Percentiles rank a stretch among this genome's conserved stretches.
phyloP scores from a whole-genome alignment of 2,888 invertebrate genomes.

The Epinotia demarniana region DNA sequence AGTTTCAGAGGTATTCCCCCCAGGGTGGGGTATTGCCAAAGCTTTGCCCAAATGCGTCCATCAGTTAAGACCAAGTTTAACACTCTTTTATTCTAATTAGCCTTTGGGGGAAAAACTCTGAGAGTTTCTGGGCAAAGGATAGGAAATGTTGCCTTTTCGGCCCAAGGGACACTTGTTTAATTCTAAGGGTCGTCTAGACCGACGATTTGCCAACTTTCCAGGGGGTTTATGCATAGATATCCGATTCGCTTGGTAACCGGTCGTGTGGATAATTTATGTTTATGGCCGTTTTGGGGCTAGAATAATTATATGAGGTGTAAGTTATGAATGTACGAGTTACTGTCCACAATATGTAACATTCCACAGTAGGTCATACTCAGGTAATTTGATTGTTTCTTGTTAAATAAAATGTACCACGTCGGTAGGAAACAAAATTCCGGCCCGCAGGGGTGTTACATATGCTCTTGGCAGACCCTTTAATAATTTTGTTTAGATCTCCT shows the following conservation, averaged over 20 bases:
- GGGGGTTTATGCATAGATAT: conserved; percentile 34
- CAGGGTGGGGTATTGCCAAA: conserved; percentile 55
- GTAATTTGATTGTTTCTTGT: background rate
- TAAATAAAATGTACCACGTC: background rate
- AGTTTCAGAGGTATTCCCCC: conserved; percentile 52
- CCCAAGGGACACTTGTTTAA: conserved; percentile 65
- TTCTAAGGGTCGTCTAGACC: conserved; percentile 58
- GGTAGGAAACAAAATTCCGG: no score
- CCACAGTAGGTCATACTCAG: background rate
- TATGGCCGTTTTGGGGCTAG: conserved; percentile 14
- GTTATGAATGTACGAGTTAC: conserved; percentile 14
- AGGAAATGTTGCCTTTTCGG: conserved; percentile 59
- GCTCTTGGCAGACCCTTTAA: no score
- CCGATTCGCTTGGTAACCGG: conserved; percentile 8
- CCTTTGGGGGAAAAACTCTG: conserved; percentile 66
- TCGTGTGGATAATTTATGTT: conserved; percentile 21
- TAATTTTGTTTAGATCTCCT: no score
- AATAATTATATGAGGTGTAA: conserved; percentile 8
- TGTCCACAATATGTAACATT: conserved; percentile 1
- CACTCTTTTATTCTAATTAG: conserved; percentile 81
- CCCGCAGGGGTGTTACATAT: no score
- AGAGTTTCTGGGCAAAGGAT: conserved; percentile 56
- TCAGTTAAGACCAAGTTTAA: conserved; percentile 72
- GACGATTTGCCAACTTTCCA: conserved; percentile 41
- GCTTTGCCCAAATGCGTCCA: conserved; percentile 63